Base-by-base conservation (phyloP, 2,888 invertebrate species). In the Torymus auratus region DNA sequence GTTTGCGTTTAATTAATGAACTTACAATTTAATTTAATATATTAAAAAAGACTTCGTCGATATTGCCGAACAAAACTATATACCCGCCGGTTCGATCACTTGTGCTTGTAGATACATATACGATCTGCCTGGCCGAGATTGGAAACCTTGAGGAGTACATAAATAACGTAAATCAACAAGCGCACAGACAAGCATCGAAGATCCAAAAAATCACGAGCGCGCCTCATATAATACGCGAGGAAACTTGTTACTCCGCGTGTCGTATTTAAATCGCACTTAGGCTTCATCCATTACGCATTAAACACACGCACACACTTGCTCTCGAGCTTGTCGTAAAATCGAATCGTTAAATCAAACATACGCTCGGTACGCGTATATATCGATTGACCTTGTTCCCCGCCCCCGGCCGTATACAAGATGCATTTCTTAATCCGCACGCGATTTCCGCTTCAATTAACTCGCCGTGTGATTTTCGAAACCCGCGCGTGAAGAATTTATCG, bases 331-430 rank as follows among this genome's bases (percentile, higher is more conserved):
- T 77, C 73, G 67, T 62, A 78, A 67, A 74, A 81, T 81, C 81
- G 81, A 65, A 60, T 70, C 74, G 62, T 78, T 81, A 78, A 81
- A 78, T 81, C 81, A 78, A 65, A 64, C 61, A n/a, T 41, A 56
- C 15, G 14, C 67, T 55, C 58, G n/a, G 61, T 52, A 17, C 74
- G 53, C 56, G 70, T 7, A 7, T 41, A 41, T 41, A 41, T 41
- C 41, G 68, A 78, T 71, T 71, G 71, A 67, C 71, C 78, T 73
- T 75, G 60, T 68, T 68, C 53, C 58, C 58, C 23, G 11, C 41
- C 20, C 13, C 4, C 10, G 28, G 41, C 5, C 41, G 7, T 41
- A 28, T 7, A 41, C 7, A 41, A 60, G 65, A 73, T 67, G 61
- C 60, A 80, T 77, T 67, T 72, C 80, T 80, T 67, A 76, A 76